Evolutionary conservation across 35 echinoderm and acorn worm species (phyloP).

Genomic region (Antedon bifida): DNA sequence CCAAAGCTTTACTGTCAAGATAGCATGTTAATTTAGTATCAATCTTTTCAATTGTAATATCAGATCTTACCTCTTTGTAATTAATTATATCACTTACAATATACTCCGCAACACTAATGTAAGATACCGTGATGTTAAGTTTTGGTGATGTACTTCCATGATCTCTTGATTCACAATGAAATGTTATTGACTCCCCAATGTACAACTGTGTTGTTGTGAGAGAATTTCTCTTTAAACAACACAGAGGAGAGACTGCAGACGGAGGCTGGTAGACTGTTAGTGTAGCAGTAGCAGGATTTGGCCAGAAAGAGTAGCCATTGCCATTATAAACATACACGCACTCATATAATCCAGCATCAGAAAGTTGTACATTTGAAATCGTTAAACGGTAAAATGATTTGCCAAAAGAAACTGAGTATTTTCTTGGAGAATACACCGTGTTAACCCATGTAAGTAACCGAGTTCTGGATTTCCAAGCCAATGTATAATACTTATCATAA

Average conservation of each 20-base stretch:
- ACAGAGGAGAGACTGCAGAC: neutral
- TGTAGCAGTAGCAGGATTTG: neutral
- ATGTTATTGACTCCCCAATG: neutral
- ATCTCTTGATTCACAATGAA: neutral
- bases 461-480: neutral
- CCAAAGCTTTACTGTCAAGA: neutral
- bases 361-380: too few relatives aligned
- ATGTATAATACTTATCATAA: neutral
- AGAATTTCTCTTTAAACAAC: neutral
- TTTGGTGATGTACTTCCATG: neutral
- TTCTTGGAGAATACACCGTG: neutral
- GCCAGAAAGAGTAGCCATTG: neutral
- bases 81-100: neutral
- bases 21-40: neutral
- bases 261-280: neutral
- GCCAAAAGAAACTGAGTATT: neutral
- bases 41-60: neutral
- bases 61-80: neutral
- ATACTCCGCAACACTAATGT: neutral
- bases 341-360: neutral
- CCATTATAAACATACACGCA: neutral
- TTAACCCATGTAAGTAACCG: neutral
- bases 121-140: neutral
- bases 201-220: neutral
- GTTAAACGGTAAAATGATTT: neutral